These are phyloP conservation scores for Anguilla anguilla DNA, from an alignment of 2,797 vertebrate species.

Conservation along the genomic window DNA sequence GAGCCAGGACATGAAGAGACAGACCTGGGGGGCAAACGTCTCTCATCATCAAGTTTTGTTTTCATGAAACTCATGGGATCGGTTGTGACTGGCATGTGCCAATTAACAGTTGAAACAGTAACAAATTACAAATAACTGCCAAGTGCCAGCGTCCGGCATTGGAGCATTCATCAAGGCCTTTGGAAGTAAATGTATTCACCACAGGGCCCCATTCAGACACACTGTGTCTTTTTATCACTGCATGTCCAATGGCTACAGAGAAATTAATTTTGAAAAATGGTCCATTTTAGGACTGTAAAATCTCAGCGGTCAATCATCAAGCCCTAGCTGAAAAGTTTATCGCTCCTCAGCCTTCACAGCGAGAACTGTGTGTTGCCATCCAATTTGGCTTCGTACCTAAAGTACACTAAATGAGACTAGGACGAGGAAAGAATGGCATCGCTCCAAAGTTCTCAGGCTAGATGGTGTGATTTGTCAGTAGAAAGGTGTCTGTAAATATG, in stretches of 20 bases:
- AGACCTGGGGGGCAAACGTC: too few species aligned
- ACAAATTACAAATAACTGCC: not conserved
- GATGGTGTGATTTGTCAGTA: not conserved
- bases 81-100: not conserved
- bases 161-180: not conserved
- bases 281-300: not conserved
- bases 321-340: not conserved
- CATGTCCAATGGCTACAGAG: not conserved
- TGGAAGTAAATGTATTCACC: slow-evolving; percentile 17
- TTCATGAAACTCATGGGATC: slow-evolving; percentile 2
- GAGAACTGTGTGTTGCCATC: not conserved
- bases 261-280: not conserved
- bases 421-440: not conserved
- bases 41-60: not conserved
- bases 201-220: not conserved
- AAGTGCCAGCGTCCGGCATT: not conserved
- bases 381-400: not conserved
- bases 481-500: not conserved
- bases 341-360: not conserved
- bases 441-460: not conserved
- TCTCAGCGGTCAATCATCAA: not conserved
- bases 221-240: not conserved
- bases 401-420: not conserved
- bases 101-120: slow-evolving; percentile 1
- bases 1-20: not conserved